Conservation (phyloP, 2,113 vertebrate species). For the Istiophorus platypterus region DNA sequence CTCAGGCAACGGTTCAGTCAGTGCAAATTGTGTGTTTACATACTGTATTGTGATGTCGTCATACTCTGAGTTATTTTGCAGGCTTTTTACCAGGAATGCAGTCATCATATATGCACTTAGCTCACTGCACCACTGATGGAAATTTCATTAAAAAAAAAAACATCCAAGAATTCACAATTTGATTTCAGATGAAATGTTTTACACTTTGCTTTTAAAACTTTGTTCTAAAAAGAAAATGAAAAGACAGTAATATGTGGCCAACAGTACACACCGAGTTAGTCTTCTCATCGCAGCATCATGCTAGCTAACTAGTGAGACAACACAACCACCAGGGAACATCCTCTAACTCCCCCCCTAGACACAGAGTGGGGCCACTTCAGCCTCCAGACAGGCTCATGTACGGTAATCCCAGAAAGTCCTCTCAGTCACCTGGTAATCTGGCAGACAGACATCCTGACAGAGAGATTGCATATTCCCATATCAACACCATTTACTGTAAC, state of each 20-base stretch:
- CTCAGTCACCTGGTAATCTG: slow-evolving; percentile 71
- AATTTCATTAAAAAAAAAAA: background rate
- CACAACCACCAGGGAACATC: slow-evolving; percentile 29
- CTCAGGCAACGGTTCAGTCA: background rate
- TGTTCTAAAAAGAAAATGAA: background rate
- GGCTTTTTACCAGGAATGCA: background rate
- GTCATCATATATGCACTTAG: background rate
- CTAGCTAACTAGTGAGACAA: slow-evolving; percentile 9
- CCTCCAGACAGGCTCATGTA: slow-evolving; percentile 71
- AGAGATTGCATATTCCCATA: slow-evolving; percentile 23
- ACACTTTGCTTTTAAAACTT: background rate
- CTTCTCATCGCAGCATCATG: background rate
- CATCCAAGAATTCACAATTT: background rate
- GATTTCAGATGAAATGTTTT: background rate
- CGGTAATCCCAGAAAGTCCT: slow-evolving; percentile 77
- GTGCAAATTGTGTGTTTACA: slow-evolving; percentile 25
- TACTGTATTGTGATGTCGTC: background rate
- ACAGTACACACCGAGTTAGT: too few relatives aligned
- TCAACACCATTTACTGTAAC: slow-evolving; percentile 21
- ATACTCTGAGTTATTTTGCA: slow-evolving; percentile 1
- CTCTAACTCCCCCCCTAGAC: slow-evolving; percentile 5
- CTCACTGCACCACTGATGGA: background rate
- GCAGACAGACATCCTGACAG: slow-evolving; percentile 49
- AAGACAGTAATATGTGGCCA: background rate
- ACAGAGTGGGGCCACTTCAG: slow-evolving; percentile 43